A percentile compares a stretch with the other conserved stretches of the same genome.
Evolutionary conservation across 2,888 invertebrate genomes (phyloP).

Genomic region (Megamerina dolium): DNA sequence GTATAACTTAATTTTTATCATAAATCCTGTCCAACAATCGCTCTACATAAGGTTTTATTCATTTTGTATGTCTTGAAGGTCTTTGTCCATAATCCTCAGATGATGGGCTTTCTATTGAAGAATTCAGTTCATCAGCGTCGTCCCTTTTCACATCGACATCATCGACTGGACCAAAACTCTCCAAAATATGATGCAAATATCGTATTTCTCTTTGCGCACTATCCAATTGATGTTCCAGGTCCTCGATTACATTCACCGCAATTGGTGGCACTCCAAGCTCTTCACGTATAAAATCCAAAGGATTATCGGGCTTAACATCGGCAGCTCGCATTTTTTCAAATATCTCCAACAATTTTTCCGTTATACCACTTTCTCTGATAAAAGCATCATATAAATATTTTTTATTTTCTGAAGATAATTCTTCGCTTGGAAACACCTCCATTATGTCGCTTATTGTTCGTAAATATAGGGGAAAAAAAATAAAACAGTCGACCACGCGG

Average conservation of each 20-base stretch:
- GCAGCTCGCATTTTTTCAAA: constrained; percentile 19
- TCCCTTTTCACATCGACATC: constrained; percentile 5
- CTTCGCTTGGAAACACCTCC: constrained; percentile 15
- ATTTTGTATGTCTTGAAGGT: too few relatives aligned
- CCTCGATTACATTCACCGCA: constrained; percentile 15
- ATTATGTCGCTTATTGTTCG: too few relatives aligned
- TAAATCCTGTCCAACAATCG: too few relatives aligned
- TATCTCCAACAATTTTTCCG: constrained; percentile 16
- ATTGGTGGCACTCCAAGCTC: constrained; percentile 20
- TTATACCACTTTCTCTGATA: constrained; percentile 19
- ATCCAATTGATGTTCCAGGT: constrained; percentile 21
- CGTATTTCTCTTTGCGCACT: constrained; percentile 22
- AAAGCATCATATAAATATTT: constrained; percentile 19
- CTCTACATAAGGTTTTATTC: too few relatives aligned
- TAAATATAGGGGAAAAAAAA: background rate
- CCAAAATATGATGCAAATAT: constrained; percentile 12
- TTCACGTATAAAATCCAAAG: constrained; percentile 23
- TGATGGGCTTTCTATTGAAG: background rate
- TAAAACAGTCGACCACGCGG: too few relatives aligned
- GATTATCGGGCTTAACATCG: constrained; percentile 22
- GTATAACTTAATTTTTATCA: too few relatives aligned
- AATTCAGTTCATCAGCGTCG: background rate
- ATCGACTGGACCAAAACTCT: constrained; percentile 14
- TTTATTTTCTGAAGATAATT: constrained; percentile 21
- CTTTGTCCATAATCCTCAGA: too few relatives aligned